Percentiles rank a stretch among this genome's conserved stretches.
phyloP scores from a whole-genome alignment of 2,113 vertebrate genomes.

The Microcebus murinus region DNA sequence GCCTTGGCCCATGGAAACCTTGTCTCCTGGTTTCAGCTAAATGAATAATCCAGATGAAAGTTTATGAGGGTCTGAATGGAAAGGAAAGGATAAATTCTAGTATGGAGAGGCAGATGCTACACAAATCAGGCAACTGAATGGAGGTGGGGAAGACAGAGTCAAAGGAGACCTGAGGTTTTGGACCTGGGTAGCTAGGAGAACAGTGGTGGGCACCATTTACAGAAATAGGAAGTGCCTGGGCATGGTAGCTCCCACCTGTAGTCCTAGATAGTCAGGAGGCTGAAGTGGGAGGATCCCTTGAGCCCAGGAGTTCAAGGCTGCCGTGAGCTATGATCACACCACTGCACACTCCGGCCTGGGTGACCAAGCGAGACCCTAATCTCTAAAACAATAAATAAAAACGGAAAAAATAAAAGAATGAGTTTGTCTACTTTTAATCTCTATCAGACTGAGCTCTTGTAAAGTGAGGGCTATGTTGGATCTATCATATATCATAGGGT shows the following conservation, averaged over 20 bases:
- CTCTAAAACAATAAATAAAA: not conserved
- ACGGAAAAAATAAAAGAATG: not conserved
- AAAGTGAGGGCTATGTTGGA: not conserved
- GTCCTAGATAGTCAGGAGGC: not conserved
- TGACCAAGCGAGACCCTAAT: not conserved
- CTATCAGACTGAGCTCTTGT: constrained; percentile 3
- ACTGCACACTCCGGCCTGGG: not conserved
- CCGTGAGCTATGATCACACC: not conserved
- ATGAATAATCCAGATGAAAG: not conserved
- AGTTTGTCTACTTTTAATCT: not conserved
- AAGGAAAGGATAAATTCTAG: not conserved
- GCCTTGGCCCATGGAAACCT: not conserved
- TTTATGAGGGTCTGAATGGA: not conserved
- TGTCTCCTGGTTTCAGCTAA: not conserved
- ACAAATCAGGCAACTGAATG: not conserved
- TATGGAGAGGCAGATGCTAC: not conserved
- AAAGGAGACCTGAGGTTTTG: not conserved
- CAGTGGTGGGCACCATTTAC: too few relatives aligned
- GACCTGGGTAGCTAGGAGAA: not conserved
- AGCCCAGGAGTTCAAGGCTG: not conserved
- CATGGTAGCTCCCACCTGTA: not conserved
- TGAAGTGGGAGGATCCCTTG: not conserved
- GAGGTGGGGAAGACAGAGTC: not conserved
- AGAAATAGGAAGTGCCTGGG: not conserved
- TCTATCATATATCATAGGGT: not conserved